Evolutionary conservation across 2,888 invertebrate genomes (phyloP).

Genomic region (Heteromyza rotundicornis): DNA sequence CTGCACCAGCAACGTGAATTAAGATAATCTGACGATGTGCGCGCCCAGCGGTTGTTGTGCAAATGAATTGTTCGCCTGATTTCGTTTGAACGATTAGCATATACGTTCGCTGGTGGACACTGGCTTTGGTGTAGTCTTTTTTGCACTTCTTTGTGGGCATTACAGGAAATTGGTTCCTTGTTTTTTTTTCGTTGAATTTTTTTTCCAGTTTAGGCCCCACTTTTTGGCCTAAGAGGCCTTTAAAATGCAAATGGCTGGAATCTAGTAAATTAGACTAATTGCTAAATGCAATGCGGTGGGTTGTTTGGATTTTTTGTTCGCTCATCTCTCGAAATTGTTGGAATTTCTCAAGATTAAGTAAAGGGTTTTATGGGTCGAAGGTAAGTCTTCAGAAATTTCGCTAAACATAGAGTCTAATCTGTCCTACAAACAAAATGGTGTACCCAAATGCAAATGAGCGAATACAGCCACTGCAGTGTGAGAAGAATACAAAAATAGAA

Average conservation of each 20-base stretch:
- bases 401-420: too few relatives aligned
- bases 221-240: neutral
- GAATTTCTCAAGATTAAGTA: too few relatives aligned
- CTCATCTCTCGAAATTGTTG: too few relatives aligned
- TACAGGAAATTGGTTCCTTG: neutral
- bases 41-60: conserved; percentile 53
- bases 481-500: too few relatives aligned
- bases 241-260: conserved; percentile 46
- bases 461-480: too few relatives aligned
- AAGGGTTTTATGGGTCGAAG: too few relatives aligned
- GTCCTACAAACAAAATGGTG: too few relatives aligned
- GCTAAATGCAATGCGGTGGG: too few relatives aligned
- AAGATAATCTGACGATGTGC: conserved; percentile 56
- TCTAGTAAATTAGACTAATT: conserved; percentile 51
- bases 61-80: conserved; percentile 62
- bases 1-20: conserved; percentile 63
- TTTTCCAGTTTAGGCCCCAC: neutral
- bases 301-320: too few relatives aligned
- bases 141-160: conserved; percentile 9
- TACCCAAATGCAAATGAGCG: too few relatives aligned
- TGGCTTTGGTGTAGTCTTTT: neutral
- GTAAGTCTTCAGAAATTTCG: too few relatives aligned
- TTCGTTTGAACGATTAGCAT: conserved; percentile 62
- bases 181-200: conserved; percentile 12
- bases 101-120: conserved; percentile 31